phyloP scores from a whole-genome alignment of 2,113 vertebrate species.

The Hepsetus odoe region DNA sequence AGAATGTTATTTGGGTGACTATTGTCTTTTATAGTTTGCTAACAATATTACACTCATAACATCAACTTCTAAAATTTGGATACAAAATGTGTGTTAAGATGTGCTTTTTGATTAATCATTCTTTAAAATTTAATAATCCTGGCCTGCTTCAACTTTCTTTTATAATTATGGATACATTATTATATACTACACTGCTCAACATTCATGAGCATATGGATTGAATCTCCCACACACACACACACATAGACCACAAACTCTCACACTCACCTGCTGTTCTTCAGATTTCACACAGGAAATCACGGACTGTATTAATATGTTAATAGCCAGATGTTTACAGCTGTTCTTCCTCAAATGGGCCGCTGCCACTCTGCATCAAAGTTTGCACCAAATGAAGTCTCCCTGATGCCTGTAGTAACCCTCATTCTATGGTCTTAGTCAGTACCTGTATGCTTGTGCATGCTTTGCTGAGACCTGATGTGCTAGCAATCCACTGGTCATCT shows the following conservation, averaged over 20 bases:
- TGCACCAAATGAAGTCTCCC: background rate
- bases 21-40: no score
- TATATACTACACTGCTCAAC: background rate
- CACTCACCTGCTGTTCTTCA: conserved; percentile 37
- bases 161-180: background rate
- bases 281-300: background rate
- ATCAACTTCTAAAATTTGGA: no score
- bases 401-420: background rate
- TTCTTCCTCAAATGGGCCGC: background rate
- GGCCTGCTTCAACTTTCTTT: background rate
- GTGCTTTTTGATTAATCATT: no score
- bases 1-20: no score
- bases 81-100: no score
- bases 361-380: background rate
- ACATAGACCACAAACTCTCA: background rate
- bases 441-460: background rate
- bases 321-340: background rate
- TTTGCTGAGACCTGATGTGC: conserved; percentile 22
- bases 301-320: background rate
- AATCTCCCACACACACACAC: conserved; percentile 10
- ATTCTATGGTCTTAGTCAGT: background rate
- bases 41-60: no score
- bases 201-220: background rate
- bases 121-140: background rate
- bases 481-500: conserved; percentile 53